Evolutionary conservation across 2,797 vertebrate species (phyloP).

Genomic region (Urosaurus nigricauda): DNA sequence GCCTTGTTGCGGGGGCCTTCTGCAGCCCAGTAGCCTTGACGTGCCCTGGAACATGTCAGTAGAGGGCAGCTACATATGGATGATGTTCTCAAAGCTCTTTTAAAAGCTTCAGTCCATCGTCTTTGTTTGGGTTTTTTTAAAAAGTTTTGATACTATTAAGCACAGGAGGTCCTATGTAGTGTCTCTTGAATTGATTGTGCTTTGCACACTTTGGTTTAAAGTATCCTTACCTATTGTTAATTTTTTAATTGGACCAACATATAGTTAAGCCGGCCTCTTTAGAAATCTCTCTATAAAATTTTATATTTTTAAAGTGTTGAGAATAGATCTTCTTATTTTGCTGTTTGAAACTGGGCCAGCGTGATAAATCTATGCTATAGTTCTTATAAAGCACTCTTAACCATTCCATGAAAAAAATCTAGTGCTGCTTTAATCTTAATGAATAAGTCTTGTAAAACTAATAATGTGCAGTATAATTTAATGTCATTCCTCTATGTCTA

Average conservation of each 20-base stretch:
- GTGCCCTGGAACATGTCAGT: background rate
- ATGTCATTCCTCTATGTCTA: constrained; percentile 33
- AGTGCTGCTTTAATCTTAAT: constrained; percentile 42
- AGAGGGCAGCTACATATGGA: background rate
- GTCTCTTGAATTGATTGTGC: constrained; percentile 21
- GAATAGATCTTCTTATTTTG: constrained; percentile 45
- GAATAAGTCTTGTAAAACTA: constrained; percentile 28
- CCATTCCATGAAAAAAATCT: constrained; percentile 42
- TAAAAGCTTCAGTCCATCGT: background rate
- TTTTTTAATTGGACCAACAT: constrained; percentile 17
- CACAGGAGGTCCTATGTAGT: background rate
- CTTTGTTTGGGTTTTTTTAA: too few species aligned
- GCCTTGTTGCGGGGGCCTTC: background rate
- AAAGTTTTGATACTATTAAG: background rate
- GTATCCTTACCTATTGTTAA: constrained; percentile 31
- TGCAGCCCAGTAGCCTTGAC: background rate
- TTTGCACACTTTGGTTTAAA: background rate
- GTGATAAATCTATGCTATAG: constrained; percentile 31
- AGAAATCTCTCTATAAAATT: constrained; percentile 7
- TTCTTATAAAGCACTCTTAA: constrained; percentile 45
- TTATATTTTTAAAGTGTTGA: constrained; percentile 22
- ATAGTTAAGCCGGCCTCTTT: background rate
- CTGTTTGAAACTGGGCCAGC: constrained; percentile 40
- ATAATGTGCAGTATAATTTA: constrained; percentile 27
- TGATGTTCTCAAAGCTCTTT: background rate